A percentile compares a stretch with the other conserved stretches of the same genome.
Evolutionary conservation across 2,113 vertebrate genomes (phyloP).

Genomic region (Anoura caudifer): DNA sequence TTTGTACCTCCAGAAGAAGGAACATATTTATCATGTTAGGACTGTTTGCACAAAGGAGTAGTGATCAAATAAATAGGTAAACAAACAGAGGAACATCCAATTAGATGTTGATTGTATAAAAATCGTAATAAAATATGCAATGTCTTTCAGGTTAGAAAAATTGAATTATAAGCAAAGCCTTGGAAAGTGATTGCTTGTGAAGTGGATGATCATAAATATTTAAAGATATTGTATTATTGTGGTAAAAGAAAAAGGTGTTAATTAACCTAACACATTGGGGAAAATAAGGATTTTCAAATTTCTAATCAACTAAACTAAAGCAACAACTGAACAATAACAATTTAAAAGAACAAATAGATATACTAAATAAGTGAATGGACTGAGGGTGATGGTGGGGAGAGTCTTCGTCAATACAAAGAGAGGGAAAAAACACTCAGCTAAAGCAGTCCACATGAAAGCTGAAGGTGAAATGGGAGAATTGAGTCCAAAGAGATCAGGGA

Average conservation of each 20-base stretch:
- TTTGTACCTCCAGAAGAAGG: not conserved
- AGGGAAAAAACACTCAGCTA: not conserved
- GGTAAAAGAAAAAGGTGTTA: not conserved
- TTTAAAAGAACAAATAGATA: not conserved
- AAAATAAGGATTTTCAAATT: not conserved
- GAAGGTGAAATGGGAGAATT: not conserved
- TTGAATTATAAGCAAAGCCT: not conserved
- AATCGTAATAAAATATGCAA: not conserved
- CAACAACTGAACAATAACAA: not conserved
- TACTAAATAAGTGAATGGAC: not conserved
- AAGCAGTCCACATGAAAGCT: not conserved
- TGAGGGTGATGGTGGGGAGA: not conserved
- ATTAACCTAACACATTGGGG: not conserved
- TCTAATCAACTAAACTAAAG: not conserved
- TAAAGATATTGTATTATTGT: not conserved
- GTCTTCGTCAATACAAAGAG: not conserved
- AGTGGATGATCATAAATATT: not conserved
- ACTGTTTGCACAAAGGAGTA: not conserved
- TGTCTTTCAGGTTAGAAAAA: not conserved
- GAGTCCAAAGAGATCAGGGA: not conserved
- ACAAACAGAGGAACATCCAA: not conserved
- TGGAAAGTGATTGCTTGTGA: not conserved
- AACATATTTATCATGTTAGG: not conserved
- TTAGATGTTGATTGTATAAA: not conserved
- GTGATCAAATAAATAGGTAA: not conserved